Percentiles rank a stretch among this genome's conserved stretches.
These are phyloP conservation scores for Esox lucius DNA, from an alignment of 2,797 vertebrate genomes.

Conservation along the genomic window DNA sequence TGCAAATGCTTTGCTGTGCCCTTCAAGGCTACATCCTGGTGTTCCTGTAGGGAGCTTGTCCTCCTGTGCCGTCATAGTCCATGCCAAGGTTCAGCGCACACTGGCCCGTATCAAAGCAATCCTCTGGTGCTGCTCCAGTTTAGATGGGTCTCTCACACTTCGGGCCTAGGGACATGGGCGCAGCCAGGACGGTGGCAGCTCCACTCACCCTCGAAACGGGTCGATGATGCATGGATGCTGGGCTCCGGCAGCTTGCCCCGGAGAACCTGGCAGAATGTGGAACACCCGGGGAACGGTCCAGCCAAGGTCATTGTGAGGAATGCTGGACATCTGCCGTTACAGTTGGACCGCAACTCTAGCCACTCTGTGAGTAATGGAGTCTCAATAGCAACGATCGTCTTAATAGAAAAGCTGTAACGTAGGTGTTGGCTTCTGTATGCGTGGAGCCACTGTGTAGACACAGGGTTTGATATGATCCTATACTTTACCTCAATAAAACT, in stretches of 20 bases:
- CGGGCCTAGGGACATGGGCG: slow-evolving; percentile 53
- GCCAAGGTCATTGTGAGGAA: slow-evolving; percentile 66
- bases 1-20: slow-evolving; percentile 35
- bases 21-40: slow-evolving; percentile 41
- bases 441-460: too few relatives aligned
- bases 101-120: slow-evolving; percentile 57
- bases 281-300: slow-evolving; percentile 43
- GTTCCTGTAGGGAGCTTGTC: slow-evolving; percentile 56
- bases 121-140: slow-evolving; percentile 51
- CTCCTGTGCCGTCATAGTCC: slow-evolving; percentile 57
- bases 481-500: background rate
- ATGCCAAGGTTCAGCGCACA: slow-evolving; percentile 63
- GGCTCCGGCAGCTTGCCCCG: slow-evolving; percentile 42
- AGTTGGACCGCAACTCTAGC: slow-evolving; percentile 30
- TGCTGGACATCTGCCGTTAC: slow-evolving; percentile 42
- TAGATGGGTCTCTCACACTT: slow-evolving; percentile 50
- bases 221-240: slow-evolving; percentile 62
- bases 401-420: slow-evolving; percentile 33
- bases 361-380: slow-evolving; percentile 36
- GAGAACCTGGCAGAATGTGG: slow-evolving; percentile 54
- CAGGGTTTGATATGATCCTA: background rate
- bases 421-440: background rate
- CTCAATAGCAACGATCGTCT: background rate
- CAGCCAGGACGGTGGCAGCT: slow-evolving; percentile 32
- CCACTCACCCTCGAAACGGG: slow-evolving; percentile 60